Conservation (phyloP, 2,113 vertebrate species). For the Xenopus tropicalis region DNA sequence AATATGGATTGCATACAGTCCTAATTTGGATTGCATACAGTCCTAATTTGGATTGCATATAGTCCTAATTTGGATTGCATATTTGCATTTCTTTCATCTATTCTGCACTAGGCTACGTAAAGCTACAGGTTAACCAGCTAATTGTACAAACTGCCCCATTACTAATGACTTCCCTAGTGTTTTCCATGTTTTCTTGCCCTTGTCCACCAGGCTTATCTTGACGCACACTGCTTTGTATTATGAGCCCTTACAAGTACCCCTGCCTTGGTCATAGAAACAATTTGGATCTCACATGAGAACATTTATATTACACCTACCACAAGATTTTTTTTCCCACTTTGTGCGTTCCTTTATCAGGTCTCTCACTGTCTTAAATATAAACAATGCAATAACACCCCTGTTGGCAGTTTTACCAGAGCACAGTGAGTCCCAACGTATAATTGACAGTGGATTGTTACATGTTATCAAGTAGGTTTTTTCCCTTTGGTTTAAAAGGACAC, state of each 20-base stretch:
- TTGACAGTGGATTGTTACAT: conserved; percentile 22
- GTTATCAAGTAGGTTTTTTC: conserved; percentile 6
- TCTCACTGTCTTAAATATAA: conserved; percentile 1
- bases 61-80: too few species aligned
- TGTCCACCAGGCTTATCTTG: too few species aligned
- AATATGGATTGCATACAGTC: too few species aligned
- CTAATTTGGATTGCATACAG: too few species aligned
- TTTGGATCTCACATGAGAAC: not conserved
- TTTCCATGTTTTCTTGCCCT: too few species aligned
- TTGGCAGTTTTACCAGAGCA: conserved; percentile 10
- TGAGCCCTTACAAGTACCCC: not conserved
- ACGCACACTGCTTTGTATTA: not conserved
- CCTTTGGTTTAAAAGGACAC: conserved; percentile 27
- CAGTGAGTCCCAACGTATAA: conserved; percentile 20
- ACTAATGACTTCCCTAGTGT: too few species aligned
- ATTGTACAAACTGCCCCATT: too few species aligned
- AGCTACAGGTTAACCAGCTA: too few species aligned
- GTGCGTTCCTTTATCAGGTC: not conserved
- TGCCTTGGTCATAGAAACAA: not conserved
- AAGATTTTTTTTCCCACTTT: not conserved
- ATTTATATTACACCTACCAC: not conserved
- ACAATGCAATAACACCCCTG: conserved; percentile 12
- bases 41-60: too few species aligned
- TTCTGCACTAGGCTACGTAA: too few species aligned
- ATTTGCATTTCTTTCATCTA: too few species aligned